phyloP scores from a whole-genome alignment of 2,888 invertebrate species.

The Oscheius myriophilus region DNA sequence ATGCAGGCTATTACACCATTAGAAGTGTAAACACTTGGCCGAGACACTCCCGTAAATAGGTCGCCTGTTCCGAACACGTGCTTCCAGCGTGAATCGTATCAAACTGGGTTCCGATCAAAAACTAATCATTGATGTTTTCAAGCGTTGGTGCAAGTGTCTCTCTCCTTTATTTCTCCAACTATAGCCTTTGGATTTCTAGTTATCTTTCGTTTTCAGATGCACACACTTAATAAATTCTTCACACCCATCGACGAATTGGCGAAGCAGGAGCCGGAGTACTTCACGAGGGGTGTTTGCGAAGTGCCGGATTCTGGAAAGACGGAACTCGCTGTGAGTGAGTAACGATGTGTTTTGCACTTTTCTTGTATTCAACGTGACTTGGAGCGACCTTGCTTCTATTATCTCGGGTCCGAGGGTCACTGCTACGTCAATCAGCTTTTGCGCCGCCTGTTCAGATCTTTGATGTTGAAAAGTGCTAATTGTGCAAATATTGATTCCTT shows the following conservation, averaged over 20 bases:
- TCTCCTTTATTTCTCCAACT: too few species aligned
- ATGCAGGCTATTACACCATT: too few species aligned
- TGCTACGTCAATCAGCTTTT: too few species aligned
- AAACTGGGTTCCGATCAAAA: too few species aligned
- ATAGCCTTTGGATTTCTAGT: not conserved
- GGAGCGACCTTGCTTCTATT: too few species aligned
- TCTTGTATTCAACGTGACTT: too few species aligned
- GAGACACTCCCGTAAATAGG: not conserved
- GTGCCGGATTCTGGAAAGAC: not conserved
- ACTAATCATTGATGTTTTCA: not conserved
- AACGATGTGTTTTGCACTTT: not conserved
- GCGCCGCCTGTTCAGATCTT: too few species aligned
- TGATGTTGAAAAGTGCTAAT: not conserved
- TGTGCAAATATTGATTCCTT: too few species aligned
- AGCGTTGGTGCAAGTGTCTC: not conserved
- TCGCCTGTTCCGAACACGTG: slow-evolving; percentile 1
- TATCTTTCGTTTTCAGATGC: not conserved
- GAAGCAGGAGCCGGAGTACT: slow-evolving; percentile 24
- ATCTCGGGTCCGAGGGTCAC: too few species aligned
- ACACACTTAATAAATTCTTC: slow-evolving; percentile 11
- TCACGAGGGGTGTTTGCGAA: not conserved
- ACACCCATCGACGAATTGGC: slow-evolving; percentile 31
- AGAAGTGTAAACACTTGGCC: too few species aligned
- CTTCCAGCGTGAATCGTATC: not conserved
- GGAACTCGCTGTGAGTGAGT: slow-evolving; percentile 4